A percentile compares a stretch with the other conserved stretches of the same genome.
phyloP scores from a whole-genome alignment of 2,113 vertebrate species.

The Xerus inauris region DNA sequence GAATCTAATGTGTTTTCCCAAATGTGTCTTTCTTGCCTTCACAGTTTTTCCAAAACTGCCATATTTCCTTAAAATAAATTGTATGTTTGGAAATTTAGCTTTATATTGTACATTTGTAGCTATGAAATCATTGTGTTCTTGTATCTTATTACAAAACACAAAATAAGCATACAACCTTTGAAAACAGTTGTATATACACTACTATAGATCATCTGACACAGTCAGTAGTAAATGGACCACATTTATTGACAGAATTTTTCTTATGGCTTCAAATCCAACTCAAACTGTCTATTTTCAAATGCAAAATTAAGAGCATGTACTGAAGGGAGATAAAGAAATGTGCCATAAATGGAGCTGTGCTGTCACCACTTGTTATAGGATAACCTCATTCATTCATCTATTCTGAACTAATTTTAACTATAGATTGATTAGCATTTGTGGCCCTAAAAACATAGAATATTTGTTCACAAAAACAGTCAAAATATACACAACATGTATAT shows the following conservation, averaged over 20 bases:
- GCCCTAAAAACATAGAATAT: neutral
- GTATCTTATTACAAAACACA: neutral
- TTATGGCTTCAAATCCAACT: neutral
- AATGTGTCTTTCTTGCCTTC: neutral
- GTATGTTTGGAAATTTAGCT: neutral
- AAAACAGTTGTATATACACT: neutral
- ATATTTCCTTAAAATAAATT: neutral
- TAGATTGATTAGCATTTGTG: neutral
- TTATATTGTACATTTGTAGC: neutral
- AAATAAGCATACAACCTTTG: neutral
- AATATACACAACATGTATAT: neutral
- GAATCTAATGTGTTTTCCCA: neutral
- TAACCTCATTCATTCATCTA: neutral
- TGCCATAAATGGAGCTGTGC: neutral
- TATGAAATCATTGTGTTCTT: neutral
- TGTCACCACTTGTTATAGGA: neutral
- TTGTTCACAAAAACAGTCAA: neutral
- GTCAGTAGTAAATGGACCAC: neutral
- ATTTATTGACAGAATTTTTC: neutral
- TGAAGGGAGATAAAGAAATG: neutral
- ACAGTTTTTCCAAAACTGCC: neutral
- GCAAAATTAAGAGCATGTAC: neutral
- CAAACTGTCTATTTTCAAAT: neutral
- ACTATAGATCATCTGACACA: neutral
- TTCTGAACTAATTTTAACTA: constrained; percentile 3